phyloP scores from a whole-genome alignment of 2,113 vertebrate genomes.

The Mus pahari region DNA sequence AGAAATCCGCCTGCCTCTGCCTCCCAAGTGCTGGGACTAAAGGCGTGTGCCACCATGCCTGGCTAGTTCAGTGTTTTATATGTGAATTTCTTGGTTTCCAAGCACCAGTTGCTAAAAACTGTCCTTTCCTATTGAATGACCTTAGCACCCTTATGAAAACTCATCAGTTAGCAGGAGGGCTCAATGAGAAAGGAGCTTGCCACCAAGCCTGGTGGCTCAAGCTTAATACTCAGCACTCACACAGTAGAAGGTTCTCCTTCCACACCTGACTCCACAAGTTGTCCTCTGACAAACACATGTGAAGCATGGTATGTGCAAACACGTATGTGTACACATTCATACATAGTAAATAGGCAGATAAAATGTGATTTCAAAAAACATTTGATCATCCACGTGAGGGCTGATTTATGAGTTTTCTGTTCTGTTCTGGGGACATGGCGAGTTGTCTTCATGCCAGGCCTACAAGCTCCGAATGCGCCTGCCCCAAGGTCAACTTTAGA shows the following conservation, averaged over 20 bases:
- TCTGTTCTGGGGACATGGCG: neutral
- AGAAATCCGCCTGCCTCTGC: too few species aligned
- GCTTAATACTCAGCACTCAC: neutral
- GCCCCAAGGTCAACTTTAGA: neutral
- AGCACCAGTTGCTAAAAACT: neutral
- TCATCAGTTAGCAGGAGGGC: neutral
- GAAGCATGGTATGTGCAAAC: neutral
- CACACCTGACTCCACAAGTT: neutral
- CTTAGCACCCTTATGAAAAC: neutral
- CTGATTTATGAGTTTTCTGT: neutral
- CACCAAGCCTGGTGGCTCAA: neutral
- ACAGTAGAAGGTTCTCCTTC: neutral
- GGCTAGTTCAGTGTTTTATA: neutral
- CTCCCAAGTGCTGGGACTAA: too few species aligned
- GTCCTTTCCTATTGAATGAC: neutral
- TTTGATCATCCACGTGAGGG: neutral
- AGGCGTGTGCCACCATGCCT: too few species aligned
- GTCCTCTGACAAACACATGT: neutral
- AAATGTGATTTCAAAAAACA: neutral
- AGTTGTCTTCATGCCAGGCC: neutral
- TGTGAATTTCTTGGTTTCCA: neutral
- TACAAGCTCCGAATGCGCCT: neutral
- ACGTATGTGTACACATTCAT: neutral
- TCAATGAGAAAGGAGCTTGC: neutral
- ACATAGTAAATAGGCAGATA: neutral